phyloP scores from a whole-genome alignment of 2,888 invertebrate species.

The Apotomis capreana region DNA sequence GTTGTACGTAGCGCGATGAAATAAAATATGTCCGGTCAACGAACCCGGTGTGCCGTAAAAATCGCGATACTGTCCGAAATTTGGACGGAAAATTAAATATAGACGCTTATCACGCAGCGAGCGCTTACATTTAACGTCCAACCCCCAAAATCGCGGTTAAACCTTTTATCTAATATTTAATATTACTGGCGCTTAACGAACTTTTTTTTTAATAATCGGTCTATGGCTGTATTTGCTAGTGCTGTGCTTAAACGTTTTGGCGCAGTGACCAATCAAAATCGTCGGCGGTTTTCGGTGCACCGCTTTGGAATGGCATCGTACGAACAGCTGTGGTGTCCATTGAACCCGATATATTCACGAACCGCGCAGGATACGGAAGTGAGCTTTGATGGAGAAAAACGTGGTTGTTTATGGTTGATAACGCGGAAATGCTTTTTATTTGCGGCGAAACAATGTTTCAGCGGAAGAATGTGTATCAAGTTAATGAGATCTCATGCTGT shows the following conservation, averaged over 20 bases:
- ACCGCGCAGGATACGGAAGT: slow-evolving; percentile 9
- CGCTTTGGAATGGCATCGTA: slow-evolving; percentile 8
- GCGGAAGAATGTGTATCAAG: background rate
- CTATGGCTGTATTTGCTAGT: background rate
- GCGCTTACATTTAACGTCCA: slow-evolving; percentile 37
- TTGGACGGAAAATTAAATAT: slow-evolving; percentile 67
- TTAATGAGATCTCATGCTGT: background rate
- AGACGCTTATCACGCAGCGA: slow-evolving; percentile 49
- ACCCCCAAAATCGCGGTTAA: background rate
- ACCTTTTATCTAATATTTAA: background rate
- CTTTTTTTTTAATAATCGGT: too few species aligned
- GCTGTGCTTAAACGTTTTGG: background rate
- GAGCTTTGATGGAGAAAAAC: slow-evolving; percentile 17
- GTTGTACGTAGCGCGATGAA: slow-evolving; percentile 82
- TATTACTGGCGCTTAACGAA: background rate
- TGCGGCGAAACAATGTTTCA: background rate
- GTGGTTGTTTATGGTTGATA: slow-evolving; percentile 11
- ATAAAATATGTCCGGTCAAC: slow-evolving; percentile 84
- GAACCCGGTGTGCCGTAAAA: slow-evolving; percentile 82
- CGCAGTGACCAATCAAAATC: slow-evolving; percentile 23
- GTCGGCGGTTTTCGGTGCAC: slow-evolving; percentile 38
- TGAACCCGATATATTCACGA: slow-evolving; percentile 36
- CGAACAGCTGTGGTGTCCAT: slow-evolving; percentile 39
- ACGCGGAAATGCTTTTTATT: slow-evolving; percentile 13
- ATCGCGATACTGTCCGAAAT: slow-evolving; percentile 82